phyloP scores from a whole-genome alignment of 2,113 vertebrate genomes.

The Leiothrix lutea region DNA sequence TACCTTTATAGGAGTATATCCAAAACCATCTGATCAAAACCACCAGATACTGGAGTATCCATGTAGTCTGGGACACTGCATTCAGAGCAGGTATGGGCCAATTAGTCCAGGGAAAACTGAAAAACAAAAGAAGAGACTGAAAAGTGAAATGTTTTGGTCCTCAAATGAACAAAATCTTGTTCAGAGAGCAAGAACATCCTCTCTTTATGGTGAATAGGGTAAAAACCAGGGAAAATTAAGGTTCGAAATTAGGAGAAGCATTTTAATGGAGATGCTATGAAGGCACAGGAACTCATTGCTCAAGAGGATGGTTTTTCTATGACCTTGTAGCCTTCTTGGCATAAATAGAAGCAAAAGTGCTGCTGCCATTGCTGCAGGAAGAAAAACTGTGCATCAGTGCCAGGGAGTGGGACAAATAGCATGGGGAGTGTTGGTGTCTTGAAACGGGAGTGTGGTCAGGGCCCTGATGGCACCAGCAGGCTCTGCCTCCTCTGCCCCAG shows the following conservation, averaged over 20 bases:
- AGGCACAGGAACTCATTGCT: neutral
- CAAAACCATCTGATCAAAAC: neutral
- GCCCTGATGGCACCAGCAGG: neutral
- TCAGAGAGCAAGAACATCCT: neutral
- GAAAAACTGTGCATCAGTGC: neutral
- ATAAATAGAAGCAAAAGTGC: neutral
- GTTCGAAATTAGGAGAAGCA: neutral
- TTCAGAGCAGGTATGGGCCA: neutral
- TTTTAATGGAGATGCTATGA: neutral
- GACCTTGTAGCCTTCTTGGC: neutral
- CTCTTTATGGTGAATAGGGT: neutral
- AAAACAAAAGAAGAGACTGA: neutral
- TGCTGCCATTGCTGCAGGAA: neutral
- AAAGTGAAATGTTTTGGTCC: neutral
- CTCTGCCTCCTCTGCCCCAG: neutral
- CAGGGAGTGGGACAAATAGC: neutral
- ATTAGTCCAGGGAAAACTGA: neutral
- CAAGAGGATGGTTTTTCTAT: neutral
- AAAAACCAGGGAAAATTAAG: neutral
- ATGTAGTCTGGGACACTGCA: neutral
- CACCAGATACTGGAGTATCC: neutral
- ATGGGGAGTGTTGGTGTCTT: neutral
- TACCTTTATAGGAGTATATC: neutral
- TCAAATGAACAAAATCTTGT: neutral
- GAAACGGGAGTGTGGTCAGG: neutral